A percentile compares a stretch with the other conserved stretches of the same genome.
Conservation (phyloP, 2,113 vertebrate genomes). For the Pelobates fuscus region DNA sequence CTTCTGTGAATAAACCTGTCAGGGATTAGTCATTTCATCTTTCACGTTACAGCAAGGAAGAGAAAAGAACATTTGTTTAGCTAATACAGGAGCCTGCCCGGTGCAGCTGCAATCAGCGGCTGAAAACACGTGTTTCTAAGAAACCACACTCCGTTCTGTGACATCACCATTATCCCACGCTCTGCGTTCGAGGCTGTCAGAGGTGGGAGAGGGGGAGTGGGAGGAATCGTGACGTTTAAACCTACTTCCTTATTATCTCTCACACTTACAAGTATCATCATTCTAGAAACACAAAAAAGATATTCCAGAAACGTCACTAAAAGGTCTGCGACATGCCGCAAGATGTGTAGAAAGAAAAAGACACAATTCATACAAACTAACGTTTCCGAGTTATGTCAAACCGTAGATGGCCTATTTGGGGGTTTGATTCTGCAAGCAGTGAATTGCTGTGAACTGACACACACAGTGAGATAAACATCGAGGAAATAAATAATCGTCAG, state of each 20-base stretch:
- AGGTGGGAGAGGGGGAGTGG: neutral
- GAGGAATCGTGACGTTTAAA: conserved; percentile 5
- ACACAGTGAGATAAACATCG: neutral
- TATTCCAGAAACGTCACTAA: neutral
- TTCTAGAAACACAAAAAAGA: neutral
- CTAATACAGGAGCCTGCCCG: too few species aligned
- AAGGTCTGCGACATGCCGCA: too few species aligned
- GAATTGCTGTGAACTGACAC: neutral
- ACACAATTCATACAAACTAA: neutral
- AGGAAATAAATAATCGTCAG: too few species aligned
- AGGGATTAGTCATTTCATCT: too few species aligned
- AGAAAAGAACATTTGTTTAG: too few species aligned
- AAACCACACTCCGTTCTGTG: neutral
- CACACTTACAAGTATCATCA: neutral
- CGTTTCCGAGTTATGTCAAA: neutral
- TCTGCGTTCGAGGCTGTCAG: neutral
- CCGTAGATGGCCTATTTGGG: neutral
- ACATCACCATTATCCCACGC: conserved; percentile 12
- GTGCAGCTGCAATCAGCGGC: too few species aligned
- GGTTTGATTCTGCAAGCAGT: neutral
- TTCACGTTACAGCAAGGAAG: too few species aligned
- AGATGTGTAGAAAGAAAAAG: conserved; percentile 1
- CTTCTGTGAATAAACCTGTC: too few species aligned
- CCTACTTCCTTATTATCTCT: neutral
- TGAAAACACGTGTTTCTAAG: neutral